Percentiles rank a stretch among this genome's conserved stretches.
These are phyloP conservation scores for Stegodyphus mimosarum DNA, from an alignment of 1,140 invertebrate species.

Conservation along the genomic window DNA sequence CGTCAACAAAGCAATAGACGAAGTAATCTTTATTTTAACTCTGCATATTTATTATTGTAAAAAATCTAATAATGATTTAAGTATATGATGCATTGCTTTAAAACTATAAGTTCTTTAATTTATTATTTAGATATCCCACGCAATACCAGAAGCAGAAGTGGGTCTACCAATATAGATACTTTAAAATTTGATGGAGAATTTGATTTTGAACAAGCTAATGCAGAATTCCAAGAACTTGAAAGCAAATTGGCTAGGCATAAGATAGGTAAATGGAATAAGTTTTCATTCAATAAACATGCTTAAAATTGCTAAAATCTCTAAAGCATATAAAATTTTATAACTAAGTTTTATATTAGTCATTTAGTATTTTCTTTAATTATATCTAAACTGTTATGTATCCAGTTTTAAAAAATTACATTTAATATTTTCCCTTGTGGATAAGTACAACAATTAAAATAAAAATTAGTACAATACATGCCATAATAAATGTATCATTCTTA, in stretches of 20 bases:
- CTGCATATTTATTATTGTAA: not conserved
- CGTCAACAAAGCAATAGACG: conserved; percentile 12
- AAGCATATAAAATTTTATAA: too few relatives aligned
- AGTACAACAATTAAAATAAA: too few relatives aligned
- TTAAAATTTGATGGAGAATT: conserved; percentile 78
- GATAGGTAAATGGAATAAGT: not conserved
- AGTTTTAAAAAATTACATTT: too few relatives aligned
- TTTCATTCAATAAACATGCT: too few relatives aligned
- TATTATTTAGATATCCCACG: conserved; percentile 17
- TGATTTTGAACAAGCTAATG: conserved; percentile 98
- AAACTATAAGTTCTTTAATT: not conserved
- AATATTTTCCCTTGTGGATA: too few relatives aligned
- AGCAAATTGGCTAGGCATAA: conserved; percentile 71
- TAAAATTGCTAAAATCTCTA: too few relatives aligned
- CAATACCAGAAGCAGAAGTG: conserved; percentile 1
- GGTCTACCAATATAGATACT: not conserved
- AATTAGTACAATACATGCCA: too few relatives aligned
- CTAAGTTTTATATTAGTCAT: too few relatives aligned
- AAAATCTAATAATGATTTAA: not conserved
- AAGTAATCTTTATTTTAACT: not conserved
- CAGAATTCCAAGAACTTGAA: conserved; percentile 92
- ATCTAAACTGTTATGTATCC: too few relatives aligned
- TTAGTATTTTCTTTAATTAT: too few relatives aligned
- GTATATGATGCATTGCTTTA: not conserved
- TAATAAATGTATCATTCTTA: too few relatives aligned